Evolutionary conservation across 2,113 vertebrate genomes (phyloP).

Genomic region (Rhynchopsitta pachyrhyncha): DNA sequence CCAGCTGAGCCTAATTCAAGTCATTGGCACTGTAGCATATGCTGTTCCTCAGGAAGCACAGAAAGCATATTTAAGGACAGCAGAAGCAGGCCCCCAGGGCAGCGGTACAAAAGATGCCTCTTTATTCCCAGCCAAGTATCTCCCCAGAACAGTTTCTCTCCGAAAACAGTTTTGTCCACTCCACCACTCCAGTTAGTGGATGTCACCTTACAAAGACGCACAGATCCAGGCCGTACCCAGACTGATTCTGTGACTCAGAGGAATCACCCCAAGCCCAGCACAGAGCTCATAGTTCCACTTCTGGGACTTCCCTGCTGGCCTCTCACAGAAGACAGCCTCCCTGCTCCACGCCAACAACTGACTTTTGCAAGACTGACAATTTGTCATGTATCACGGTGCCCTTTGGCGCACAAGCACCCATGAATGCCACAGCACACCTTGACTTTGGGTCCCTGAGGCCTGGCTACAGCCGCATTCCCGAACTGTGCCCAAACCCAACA

Average conservation of each 20-base stretch:
- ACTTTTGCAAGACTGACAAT: not conserved
- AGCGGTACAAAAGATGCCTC: not conserved
- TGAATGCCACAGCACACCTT: not conserved
- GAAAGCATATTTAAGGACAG: not conserved
- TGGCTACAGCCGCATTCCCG: rapidly evolving
- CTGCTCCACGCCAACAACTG: not conserved
- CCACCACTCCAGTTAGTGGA: rapidly evolving
- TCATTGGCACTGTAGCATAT: rapidly evolving
- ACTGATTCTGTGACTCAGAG: rapidly evolving
- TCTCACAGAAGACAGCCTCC: not conserved
- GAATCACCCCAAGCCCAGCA: rapidly evolving
- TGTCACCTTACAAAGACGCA: not conserved
- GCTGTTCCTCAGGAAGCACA: not conserved
- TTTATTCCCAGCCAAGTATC: not conserved
- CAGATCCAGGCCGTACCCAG: rapidly evolving
- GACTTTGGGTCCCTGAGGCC: not conserved
- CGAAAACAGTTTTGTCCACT: rapidly evolving
- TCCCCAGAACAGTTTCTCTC: not conserved
- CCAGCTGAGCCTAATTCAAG: not conserved
- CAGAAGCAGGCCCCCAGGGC: not conserved
- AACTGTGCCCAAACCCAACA: rapidly evolving
- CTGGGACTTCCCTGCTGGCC: rapidly evolving
- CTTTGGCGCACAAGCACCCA: rapidly evolving
- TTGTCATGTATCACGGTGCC: rapidly evolving
- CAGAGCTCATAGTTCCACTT: not conserved